phyloP scores from a whole-genome alignment of 2,113 vertebrate genomes.

The Upupa epops region DNA sequence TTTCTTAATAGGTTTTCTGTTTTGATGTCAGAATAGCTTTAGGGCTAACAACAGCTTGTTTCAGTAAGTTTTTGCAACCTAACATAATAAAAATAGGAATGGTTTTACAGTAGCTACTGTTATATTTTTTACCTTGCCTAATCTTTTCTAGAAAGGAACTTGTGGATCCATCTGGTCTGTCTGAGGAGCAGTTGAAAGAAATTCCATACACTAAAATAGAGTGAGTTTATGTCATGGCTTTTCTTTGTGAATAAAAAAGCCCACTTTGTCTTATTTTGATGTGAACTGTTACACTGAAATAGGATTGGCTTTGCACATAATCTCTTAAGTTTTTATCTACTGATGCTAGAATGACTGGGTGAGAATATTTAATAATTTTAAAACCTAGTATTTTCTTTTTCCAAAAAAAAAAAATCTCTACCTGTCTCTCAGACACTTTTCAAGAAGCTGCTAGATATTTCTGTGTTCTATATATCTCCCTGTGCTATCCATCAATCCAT shows the following conservation, averaged over 20 bases:
- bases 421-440: background rate
- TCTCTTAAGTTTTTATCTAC: background rate
- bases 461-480: background rate
- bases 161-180: constrained; percentile 85
- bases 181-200: constrained; percentile 89
- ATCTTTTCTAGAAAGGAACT: constrained; percentile 82
- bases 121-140: background rate
- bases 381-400: background rate
- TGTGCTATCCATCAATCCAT: background rate
- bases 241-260: background rate
- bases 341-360: background rate
- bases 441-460: background rate
- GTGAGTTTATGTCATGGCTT: constrained; percentile 72
- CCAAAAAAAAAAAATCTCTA: background rate
- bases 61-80: background rate
- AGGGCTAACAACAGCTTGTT: background rate
- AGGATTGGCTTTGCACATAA: background rate
- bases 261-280: background rate
- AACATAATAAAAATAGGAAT: background rate
- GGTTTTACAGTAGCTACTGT: background rate
- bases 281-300: background rate
- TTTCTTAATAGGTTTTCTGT: background rate
- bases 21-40: background rate
- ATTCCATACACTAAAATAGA: constrained; percentile 91
- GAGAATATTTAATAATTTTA: background rate